phyloP scores from a whole-genome alignment of 2,797 vertebrate species.

The Telmatherina bonti region DNA sequence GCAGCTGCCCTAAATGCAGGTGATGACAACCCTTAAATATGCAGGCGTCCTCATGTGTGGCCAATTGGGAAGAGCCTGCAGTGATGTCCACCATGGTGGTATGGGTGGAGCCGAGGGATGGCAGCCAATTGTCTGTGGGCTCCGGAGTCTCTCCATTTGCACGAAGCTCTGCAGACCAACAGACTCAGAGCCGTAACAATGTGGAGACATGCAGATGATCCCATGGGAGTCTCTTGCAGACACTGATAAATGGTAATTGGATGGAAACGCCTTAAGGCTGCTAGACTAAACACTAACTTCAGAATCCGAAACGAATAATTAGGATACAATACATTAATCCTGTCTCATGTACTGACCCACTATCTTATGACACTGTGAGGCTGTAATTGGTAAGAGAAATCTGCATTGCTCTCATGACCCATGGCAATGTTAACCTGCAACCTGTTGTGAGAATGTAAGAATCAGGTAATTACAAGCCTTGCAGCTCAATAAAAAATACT shows the following conservation, averaged over 20 bases:
- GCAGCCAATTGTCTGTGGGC: too few relatives aligned
- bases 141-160: too few relatives aligned
- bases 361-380: slow-evolving; percentile 67
- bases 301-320: slow-evolving; percentile 70
- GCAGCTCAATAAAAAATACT: slow-evolving; percentile 69
- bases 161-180: too few relatives aligned
- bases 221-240: slow-evolving; percentile 66
- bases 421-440: slow-evolving; percentile 70
- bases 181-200: too few relatives aligned
- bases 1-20: too few relatives aligned
- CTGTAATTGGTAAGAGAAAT: slow-evolving; percentile 70
- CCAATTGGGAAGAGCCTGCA: too few relatives aligned
- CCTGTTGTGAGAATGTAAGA: slow-evolving; percentile 48
- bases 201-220: slow-evolving; percentile 51
- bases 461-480: slow-evolving; percentile 49
- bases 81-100: too few relatives aligned
- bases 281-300: slow-evolving; percentile 52
- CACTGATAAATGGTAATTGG: slow-evolving; percentile 81
- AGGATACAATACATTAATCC: slow-evolving; percentile 69
- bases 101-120: too few relatives aligned
- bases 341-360: slow-evolving; percentile 53
- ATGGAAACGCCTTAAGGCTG: slow-evolving; percentile 61
- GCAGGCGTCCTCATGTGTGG: too few relatives aligned
- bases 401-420: slow-evolving; percentile 51
- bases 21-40: too few relatives aligned